These are phyloP conservation scores for Pelagia noctiluca DNA, from an alignment of 30 jellyfish, hydroid and myxozoan genomes.

Conservation along the genomic window DNA sequence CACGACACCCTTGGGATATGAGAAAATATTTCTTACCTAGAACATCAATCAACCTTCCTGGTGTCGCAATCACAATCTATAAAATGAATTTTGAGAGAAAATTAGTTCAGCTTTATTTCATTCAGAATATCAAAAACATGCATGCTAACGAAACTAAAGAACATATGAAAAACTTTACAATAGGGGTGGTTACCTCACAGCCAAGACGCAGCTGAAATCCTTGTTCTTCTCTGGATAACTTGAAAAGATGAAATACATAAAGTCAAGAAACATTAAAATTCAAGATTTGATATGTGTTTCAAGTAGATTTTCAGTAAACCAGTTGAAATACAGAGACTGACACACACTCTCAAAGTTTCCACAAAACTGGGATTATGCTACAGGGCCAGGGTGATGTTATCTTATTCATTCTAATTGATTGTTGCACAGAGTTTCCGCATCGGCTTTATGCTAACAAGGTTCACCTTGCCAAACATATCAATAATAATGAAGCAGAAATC, in stretches of 20 bases:
- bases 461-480: too few species aligned
- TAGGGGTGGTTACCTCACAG: constrained; percentile 98
- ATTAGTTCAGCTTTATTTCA: too few species aligned
- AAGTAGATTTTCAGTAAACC: background rate
- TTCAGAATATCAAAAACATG: background rate
- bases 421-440: too few species aligned
- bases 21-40: constrained; percentile 77
- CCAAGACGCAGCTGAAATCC: constrained; percentile 97
- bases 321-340: background rate
- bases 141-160: background rate
- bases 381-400: too few species aligned
- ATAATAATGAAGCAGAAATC: too few species aligned
- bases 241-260: background rate
- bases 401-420: too few species aligned
- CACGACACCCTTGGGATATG: too few species aligned
- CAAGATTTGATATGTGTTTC: too few species aligned
- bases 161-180: background rate
- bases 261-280: background rate
- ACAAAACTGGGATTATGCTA: too few species aligned
- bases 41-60: constrained; percentile 98
- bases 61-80: constrained; percentile 99
- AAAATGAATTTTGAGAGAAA: background rate
- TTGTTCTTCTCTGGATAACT: constrained; percentile 98
- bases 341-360: too few species aligned
- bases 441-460: too few species aligned